Evolutionary conservation across 2,888 invertebrate genomes (phyloP).

Genomic region (Drosophila melanosoma): DNA sequence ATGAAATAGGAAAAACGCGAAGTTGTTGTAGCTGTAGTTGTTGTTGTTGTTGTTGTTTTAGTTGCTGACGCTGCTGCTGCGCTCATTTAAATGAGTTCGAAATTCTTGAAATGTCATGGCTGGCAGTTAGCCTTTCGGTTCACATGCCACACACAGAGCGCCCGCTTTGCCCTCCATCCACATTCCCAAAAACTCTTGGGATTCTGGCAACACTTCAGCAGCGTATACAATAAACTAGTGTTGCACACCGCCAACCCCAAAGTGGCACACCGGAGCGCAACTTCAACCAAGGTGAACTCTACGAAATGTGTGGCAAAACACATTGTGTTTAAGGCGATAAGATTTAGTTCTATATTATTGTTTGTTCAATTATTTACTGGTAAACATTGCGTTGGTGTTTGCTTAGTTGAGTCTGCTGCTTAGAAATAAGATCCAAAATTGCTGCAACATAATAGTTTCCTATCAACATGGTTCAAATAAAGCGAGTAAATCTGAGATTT

Average conservation of each 20-base stretch:
- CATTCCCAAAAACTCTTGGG: slow-evolving; percentile 33
- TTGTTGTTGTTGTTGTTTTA: not conserved
- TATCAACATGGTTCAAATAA: not conserved
- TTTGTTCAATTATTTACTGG: slow-evolving; percentile 2
- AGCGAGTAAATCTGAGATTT: not conserved
- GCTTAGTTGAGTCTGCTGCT: not conserved
- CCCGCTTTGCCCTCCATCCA: slow-evolving; percentile 4
- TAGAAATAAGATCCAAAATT: not conserved
- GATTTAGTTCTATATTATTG: not conserved
- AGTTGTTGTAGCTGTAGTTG: slow-evolving; percentile 26
- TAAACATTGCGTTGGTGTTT: not conserved
- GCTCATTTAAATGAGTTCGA: slow-evolving; percentile 67
- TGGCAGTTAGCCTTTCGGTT: slow-evolving; percentile 71
- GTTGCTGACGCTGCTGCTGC: slow-evolving; percentile 18
- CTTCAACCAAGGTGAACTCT: not conserved
- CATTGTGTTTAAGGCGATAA: not conserved
- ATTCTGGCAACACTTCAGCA: slow-evolving; percentile 26
- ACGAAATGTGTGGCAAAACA: not conserved
- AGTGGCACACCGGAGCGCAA: not conserved
- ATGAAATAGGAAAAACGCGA: slow-evolving; percentile 67
- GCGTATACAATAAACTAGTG: slow-evolving; percentile 8
- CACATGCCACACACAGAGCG: slow-evolving; percentile 45
- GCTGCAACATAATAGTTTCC: not conserved
- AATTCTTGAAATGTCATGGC: slow-evolving; percentile 76
- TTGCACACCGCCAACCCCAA: slow-evolving; percentile 17